Conservation (phyloP, 2,888 invertebrate species). For the Orthonevra nobilis region DNA sequence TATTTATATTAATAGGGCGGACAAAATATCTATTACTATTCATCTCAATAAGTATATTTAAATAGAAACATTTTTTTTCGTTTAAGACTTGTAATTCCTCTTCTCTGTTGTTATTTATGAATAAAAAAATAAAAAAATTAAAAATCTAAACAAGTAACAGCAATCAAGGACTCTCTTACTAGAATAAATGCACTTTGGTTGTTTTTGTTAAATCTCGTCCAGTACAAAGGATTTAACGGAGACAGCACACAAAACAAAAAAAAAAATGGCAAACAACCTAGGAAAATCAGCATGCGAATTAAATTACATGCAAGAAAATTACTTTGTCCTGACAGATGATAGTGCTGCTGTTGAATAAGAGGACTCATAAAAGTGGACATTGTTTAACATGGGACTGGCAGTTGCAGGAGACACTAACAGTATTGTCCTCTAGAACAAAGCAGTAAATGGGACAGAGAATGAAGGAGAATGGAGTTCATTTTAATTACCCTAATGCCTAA, state of each 20-base stretch:
- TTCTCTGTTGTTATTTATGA: no score
- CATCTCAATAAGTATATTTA: no score
- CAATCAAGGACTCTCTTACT: constrained; percentile 23
- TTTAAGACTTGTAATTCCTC: no score
- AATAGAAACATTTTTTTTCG: no score
- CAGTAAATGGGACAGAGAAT: constrained; percentile 11
- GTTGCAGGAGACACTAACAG: constrained; percentile 31
- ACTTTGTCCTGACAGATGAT: constrained; percentile 50
- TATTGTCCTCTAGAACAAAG: constrained; percentile 18
- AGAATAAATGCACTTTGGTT: no score
- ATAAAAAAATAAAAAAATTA: not conserved
- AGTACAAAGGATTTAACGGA: constrained; percentile 49
- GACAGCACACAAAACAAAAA: constrained; percentile 8
- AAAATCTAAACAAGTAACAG: constrained; percentile 13
- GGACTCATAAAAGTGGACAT: constrained; percentile 51
- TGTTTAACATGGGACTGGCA: constrained; percentile 36
- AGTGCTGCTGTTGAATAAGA: constrained; percentile 41
- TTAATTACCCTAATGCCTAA: constrained; percentile 65
- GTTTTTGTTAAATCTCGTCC: constrained; percentile 15
- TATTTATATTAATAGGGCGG: no score
- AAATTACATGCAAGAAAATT: constrained; percentile 60
- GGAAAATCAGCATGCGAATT: constrained; percentile 56
- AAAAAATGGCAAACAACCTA: constrained; percentile 8
- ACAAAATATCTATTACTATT: no score
- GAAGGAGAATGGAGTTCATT: constrained; percentile 46